Evolutionary conservation across 2,797 vertebrate species (phyloP).

Genomic region (Notoglanidium macrostoma): DNA sequence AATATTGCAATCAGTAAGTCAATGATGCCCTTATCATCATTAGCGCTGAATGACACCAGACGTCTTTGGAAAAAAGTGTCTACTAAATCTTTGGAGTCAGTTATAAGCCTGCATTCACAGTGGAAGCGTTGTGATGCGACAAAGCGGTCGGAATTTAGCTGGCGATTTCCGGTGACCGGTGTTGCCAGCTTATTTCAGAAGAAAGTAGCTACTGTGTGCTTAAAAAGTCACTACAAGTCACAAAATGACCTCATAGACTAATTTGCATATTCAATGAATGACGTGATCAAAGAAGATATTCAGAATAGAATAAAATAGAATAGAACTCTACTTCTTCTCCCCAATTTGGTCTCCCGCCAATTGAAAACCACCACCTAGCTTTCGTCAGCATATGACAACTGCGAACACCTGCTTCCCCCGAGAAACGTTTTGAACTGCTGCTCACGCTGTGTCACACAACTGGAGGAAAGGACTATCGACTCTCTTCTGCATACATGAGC

Average conservation of each 20-base stretch:
- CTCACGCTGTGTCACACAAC: not conserved
- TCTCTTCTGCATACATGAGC: not conserved
- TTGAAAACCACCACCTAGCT: not conserved
- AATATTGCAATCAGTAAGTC: conserved; percentile 58
- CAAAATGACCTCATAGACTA: not conserved
- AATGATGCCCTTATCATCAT: conserved; percentile 56
- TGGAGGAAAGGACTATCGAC: not conserved
- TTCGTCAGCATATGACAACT: not conserved
- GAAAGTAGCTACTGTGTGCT: not conserved
- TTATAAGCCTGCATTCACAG: not conserved
- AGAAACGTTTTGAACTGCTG: not conserved
- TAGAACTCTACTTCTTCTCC: not conserved
- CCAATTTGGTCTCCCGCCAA: not conserved
- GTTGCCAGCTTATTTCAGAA: not conserved
- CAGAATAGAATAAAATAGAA: not conserved
- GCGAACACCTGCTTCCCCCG: not conserved
- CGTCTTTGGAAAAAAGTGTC: conserved; percentile 38
- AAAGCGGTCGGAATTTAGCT: not conserved
- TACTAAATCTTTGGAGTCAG: not conserved
- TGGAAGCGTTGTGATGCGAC: not conserved
- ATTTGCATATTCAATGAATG: not conserved
- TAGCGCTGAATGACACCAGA: conserved; percentile 49
- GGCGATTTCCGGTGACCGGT: not conserved
- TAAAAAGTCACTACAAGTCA: not conserved
- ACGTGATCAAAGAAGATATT: not conserved